These are phyloP conservation scores for Myanophis thanlyinensis DNA, from an alignment of 2,113 vertebrate species.

Conservation along the genomic window DNA sequence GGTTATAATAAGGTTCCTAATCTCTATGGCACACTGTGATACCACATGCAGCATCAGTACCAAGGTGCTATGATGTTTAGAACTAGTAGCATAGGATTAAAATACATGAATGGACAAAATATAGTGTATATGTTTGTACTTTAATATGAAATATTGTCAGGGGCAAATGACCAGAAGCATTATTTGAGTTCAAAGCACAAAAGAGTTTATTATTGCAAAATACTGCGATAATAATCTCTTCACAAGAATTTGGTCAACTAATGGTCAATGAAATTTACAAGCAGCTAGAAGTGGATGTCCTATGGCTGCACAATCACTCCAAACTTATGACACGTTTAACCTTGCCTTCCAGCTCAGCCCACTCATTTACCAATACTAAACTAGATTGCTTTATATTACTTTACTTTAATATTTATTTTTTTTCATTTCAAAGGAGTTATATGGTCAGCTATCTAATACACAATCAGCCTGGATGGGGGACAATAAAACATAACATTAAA, in stretches of 20 bases:
- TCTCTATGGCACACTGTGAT: background rate
- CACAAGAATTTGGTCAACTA: background rate
- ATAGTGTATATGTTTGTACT: background rate
- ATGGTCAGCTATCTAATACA: background rate
- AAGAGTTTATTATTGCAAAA: background rate
- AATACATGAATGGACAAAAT: background rate
- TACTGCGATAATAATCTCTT: background rate
- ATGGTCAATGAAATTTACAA: background rate
- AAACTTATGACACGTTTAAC: background rate
- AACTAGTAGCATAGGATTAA: background rate
- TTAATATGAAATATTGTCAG: background rate
- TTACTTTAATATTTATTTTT: background rate
- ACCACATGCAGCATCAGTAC: background rate
- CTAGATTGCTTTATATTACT: conserved; percentile 38
- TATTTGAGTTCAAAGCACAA: background rate
- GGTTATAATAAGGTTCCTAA: background rate
- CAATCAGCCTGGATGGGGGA: background rate
- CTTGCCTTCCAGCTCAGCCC: background rate
- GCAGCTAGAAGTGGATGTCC: background rate
- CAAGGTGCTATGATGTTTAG: background rate
- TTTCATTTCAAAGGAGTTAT: background rate
- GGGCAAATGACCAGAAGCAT: background rate
- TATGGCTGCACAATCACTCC: background rate
- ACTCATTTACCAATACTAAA: background rate
- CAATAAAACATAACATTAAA: background rate